Base-by-base conservation (phyloP, 2,888 invertebrate species). In the Biston betularia region DNA sequence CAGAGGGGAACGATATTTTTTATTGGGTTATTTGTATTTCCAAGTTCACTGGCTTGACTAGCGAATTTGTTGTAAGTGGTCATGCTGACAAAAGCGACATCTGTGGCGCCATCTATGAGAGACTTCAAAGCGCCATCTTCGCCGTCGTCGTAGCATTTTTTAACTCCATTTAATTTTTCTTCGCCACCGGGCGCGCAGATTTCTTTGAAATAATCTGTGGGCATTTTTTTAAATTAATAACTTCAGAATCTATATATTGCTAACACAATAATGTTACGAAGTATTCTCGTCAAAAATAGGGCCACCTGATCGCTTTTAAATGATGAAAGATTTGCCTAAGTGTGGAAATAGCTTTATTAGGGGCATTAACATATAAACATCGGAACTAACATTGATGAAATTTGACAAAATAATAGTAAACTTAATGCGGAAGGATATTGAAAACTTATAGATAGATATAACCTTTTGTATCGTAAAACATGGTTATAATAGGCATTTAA, bases 31-130 rank as follows among this genome's bases (percentile, higher is more conserved):
- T 38, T n/a, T 80, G 79, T 24, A 72, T 86, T 86, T 42, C 38
- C 58, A 44, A 14, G 55, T 24, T 24, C 24, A 34, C 10, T 33
- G 6, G 40, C 38, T 88, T 86, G 76, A 95, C 96, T 95, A 72
- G 94, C 89, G 76, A 96, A 95, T 78, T 95, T 94, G 65, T 95
- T 95, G 52, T 94, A 94, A 0, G 95, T 94, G 34, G 92, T 90
- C 69, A 96, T 94, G 74, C 95, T 95, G 1, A 98, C 88, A 76
- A 98, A 97, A 0, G 97, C 97, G 0, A 98, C 97, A 77, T 98
- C 97, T 6, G 95, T 97, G 67, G 92, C 94, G 0, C 95, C 96
- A 69, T 96, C 95, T 1, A 95, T 90, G 12, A 98, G 85, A 71
- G 97, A 96, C 61, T 94, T 89, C 45, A 97, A 81, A 0, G 97